Evolutionary conservation across 2,113 vertebrate genomes (phyloP).

Genomic region (Malurus melanocephalus): DNA sequence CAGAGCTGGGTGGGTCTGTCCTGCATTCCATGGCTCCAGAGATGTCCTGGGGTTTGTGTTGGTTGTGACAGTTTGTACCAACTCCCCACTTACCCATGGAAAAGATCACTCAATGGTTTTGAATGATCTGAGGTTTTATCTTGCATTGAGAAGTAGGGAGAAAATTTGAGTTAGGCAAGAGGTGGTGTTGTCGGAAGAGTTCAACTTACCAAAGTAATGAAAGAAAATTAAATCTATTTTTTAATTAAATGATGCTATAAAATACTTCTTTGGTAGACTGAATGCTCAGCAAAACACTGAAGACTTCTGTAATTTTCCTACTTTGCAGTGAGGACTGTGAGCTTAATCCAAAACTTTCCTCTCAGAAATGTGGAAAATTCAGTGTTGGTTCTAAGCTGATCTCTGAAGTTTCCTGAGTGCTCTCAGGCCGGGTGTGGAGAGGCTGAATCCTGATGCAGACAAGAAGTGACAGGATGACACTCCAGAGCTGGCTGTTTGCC

Average conservation of each 20-base stretch:
- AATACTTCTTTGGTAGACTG: not conserved
- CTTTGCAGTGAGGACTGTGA: not conserved
- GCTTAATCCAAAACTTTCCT: not conserved
- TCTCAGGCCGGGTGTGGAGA: fast-evolving
- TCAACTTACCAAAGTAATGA: not conserved
- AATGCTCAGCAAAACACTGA: not conserved
- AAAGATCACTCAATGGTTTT: not conserved
- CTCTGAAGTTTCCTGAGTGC: not conserved
- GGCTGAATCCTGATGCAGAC: not conserved
- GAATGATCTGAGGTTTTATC: not conserved
- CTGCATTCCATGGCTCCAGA: not conserved
- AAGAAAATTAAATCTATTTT: not conserved
- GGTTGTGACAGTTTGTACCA: not conserved
- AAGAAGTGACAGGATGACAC: not conserved
- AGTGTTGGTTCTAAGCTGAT: not conserved
- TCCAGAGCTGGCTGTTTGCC: not conserved
- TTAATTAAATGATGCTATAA: not conserved
- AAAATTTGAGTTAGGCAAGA: not conserved
- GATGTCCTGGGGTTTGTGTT: not conserved
- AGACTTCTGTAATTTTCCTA: not conserved
- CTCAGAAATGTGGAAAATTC: not conserved
- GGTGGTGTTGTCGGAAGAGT: not conserved
- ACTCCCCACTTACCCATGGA: not conserved
- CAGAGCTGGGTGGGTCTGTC: not conserved
- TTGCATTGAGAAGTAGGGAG: not conserved